Evolutionary conservation across 2,888 invertebrate genomes (phyloP), one percentile per base, ranked within the genome.

Genomic region (Netelia inedita): DNA sequence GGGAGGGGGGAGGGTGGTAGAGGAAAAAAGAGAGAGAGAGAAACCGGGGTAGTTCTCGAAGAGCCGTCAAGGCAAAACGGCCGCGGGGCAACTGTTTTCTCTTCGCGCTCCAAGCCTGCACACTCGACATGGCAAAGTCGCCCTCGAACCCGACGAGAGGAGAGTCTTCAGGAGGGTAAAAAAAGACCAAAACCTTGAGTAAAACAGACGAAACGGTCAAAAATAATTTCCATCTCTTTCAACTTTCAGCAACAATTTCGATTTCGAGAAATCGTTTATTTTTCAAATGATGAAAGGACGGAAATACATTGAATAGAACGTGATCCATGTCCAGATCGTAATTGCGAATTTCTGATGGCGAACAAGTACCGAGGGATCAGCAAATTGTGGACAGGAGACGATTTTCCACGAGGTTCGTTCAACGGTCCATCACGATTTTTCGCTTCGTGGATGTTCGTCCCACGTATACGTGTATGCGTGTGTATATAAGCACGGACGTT

Each of bases 111-210:
- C 28, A 14, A 23, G 6, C 11, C 59, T 11, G 61, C 43, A 65
- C 53, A 69, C 79, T 69, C 53, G 61, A 61, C 9, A 78, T 11
- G 9, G 19, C 8, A 35, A 16, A 69, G 35, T 55, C 16, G 55
- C 43, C 91, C 91, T 92, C 88, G 87, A 81, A 87, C 84, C 81
- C 83, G 85, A 87, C 87, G 88, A 90, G 90, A 90, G 89, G 87
- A 89, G 87, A 82, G 89, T 90, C 86, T 87, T 90, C 86, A 69
- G 87, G 35, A 19, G 9, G 23, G 2, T 8, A 68, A 10, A 11
- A 50, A 28, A 41, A 41, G 65, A 65, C n/a, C 6, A 65, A 65
- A 57, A 19, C 19, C n/a, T 19, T 16, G 19, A 55, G 9, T 55
- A 46, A 46, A 14, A 46, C 11, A 14, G 57, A 57, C 10, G 19